Base-by-base conservation (phyloP, 2,797 vertebrate genomes). In the Vultur gryphus region DNA sequence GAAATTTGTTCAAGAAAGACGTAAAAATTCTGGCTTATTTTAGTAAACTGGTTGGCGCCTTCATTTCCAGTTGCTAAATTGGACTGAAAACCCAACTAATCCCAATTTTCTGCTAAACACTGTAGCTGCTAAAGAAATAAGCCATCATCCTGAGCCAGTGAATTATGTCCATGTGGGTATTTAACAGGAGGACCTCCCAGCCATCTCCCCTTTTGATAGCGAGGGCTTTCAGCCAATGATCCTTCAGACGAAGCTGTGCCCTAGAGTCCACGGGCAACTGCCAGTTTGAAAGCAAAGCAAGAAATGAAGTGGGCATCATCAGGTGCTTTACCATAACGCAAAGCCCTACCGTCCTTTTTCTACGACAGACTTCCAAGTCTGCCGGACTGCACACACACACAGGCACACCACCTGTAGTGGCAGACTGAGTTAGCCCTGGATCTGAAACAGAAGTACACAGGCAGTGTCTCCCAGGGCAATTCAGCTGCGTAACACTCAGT, bases 341-440 rank as follows among this genome's bases (percentile, higher is more conserved):
- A 93, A 91, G 31, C 16, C 23, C 58, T 51, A 35, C 15, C 16
- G 71, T 10, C 37, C 39, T 43, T 83, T n/a, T 43, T 4, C 64
- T 35, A 10, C 46, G 61, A 13, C 18, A 73, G 46, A 54, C 39
- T 31, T 76, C 11, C 18, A 41, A 10, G 2, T 54, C 43, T 21
- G 75, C 43, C 0, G 0, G 52, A 43, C 33, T n/a, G n/a, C 18
- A 10, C 19, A 10, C 13, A 26, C 39, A 29, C 13, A 19, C 6
- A 33, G 23, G 17, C 19, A 33, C 16, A 28, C 41, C 1, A 4
- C 28, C 64, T 58, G 23, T 8, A 37, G 29, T 13, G 29, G 25
- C 26, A 66, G 26, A 41, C 1, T 19, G 20, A 51, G 21, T 13
- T 13, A 65, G 64, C 23, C 13, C 2, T 21, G 11, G 13, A 8